Base-by-base conservation (phyloP, 1,140 invertebrate genomes). In the Lineus longissimus region DNA sequence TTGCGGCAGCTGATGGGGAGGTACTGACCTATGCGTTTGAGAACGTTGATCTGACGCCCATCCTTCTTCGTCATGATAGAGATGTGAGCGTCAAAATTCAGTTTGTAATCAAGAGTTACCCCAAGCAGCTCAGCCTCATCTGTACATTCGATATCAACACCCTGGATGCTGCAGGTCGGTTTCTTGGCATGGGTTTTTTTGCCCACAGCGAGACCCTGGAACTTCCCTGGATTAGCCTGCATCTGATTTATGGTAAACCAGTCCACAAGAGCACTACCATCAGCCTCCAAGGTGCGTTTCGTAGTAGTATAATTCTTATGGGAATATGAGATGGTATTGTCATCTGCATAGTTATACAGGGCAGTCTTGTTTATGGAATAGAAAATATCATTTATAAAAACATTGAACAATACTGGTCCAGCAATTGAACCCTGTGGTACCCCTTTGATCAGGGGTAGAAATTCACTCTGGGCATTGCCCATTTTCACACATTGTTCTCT, bases 191-290 rank as follows among this genome's bases (percentile, higher is more conserved):
- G 22, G 19, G 17, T 30, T 27, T 57, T 57, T n/a, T 57, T 27
- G 22, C 41, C 25, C n/a, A 61, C 30, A 36, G 29, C n/a, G 6
- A 61, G 43, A 29, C 36, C 45, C 4, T 55, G 45, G 29, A 55
- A 61, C 36, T 61, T 61, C 17, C 6, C 19, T 55, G 60, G 45
- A 27, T 55, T 61, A n/a, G 60, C 60, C 60, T 61, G 27, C 60
- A 61, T 61, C 45, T 27, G 13, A 57, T 57, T 57, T 6, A 27
- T 30, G 17, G 29, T 7, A 43, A 51, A 61, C 60, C 60, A 61
- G 19, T 31, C 19, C 22, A 62, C 55, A n/a, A 25, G 0, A 22
- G 30, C 25, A 59, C 17, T 54, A 19, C 47, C 25, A 7, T 22
- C 25, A 27, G 25, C 47, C 47, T 54, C 47, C 19, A 27, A 19